Conservation (phyloP, 2,797 vertebrate species). For the Balearica regulorum region DNA sequence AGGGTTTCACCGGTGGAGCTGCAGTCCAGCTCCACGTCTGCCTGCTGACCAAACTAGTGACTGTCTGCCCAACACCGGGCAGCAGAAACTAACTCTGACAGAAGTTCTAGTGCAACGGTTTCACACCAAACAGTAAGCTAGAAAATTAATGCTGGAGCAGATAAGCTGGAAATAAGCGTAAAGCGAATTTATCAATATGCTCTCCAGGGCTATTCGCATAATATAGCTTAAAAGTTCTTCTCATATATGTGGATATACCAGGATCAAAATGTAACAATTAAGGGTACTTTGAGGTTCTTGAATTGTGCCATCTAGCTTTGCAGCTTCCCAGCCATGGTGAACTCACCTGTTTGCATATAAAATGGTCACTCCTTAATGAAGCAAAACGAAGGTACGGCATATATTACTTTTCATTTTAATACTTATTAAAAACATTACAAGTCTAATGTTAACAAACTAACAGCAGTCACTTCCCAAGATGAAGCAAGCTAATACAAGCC, state of each 20-base stretch:
- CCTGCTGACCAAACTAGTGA: neutral
- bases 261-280: neutral
- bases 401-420: neutral
- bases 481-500: neutral
- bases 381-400: constrained; percentile 8
- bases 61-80: neutral
- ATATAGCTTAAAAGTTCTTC: neutral
- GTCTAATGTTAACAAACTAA: neutral
- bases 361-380: neutral
- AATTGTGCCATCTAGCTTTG: neutral
- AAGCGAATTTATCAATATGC: neutral
- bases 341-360: neutral
- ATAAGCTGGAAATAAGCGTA: neutral
- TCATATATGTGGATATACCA: accelerated
- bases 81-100: neutral
- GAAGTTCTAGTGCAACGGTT: neutral
- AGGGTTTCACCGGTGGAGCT: neutral
- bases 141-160: neutral
- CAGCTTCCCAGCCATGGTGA: neutral
- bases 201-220: neutral
- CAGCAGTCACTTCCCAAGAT: neutral
- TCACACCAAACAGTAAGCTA: neutral
- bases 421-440: neutral
- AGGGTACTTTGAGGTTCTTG: neutral
- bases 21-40: neutral